Percentiles rank a stretch among this genome's conserved stretches.
These are phyloP conservation scores for Coleophora flavipennella DNA, from an alignment of 2,888 invertebrate species.

Conservation along the genomic window DNA sequence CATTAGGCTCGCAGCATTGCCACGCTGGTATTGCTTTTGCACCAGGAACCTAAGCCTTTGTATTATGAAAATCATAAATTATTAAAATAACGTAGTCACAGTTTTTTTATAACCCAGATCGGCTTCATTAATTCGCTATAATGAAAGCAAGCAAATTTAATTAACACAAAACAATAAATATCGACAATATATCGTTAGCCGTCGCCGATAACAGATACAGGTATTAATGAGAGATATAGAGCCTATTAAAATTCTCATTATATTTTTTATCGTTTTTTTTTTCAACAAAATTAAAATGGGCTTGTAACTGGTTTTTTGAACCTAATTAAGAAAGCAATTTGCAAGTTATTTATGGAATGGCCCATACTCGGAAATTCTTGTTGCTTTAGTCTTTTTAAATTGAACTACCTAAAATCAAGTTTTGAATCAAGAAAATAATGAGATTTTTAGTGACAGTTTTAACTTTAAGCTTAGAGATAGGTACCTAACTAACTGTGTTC, in stretches of 20 bases:
- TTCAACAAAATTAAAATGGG: constrained; percentile 32
- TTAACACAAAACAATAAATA: constrained; percentile 14
- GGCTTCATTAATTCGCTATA: too few species aligned
- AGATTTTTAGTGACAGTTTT: too few species aligned
- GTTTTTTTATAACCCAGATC: too few species aligned
- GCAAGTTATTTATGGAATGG: constrained; percentile 54
- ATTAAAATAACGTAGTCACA: too few species aligned
- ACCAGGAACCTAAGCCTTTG: too few species aligned
- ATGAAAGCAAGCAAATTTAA: constrained; percentile 7
- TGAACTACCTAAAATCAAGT: too few species aligned
- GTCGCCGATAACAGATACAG: constrained; percentile 13
- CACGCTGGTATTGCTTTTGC: too few species aligned
- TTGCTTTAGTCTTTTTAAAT: constrained; percentile 4
- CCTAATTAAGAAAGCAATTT: constrained; percentile 67
- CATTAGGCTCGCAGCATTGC: too few species aligned
- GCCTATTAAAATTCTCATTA: constrained; percentile 22
- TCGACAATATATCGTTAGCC: constrained; percentile 14
- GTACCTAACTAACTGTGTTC: too few species aligned
- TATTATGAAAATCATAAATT: too few species aligned
- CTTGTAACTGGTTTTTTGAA: constrained; percentile 35
- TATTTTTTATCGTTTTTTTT: constrained; percentile 21
- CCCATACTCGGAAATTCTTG: constrained; percentile 17
- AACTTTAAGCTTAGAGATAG: too few species aligned
- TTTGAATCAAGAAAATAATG: too few species aligned
- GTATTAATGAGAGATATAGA: constrained; percentile 15